Percentiles rank a stretch among this genome's conserved stretches.
These are phyloP conservation scores for Miniopterus natalensis DNA, from an alignment of 2,113 vertebrate genomes.

Conservation along the genomic window DNA sequence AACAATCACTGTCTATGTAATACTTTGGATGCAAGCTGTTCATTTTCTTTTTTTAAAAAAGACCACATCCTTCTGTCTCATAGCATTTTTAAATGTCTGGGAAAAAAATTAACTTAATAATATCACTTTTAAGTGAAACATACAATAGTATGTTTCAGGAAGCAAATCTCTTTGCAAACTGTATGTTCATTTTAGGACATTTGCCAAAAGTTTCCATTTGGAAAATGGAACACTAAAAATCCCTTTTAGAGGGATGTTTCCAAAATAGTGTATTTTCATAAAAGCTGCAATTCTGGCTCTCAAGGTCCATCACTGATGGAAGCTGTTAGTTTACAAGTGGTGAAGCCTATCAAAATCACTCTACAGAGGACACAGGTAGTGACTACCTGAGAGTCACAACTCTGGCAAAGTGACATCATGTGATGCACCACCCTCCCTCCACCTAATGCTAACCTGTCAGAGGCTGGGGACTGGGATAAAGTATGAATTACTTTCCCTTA, in stretches of 20 bases:
- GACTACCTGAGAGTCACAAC: not conserved
- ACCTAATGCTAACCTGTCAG: not conserved
- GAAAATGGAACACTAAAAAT: slow-evolving; percentile 4
- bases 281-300: not conserved
- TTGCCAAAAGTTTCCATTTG: not conserved
- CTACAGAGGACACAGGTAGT: not conserved
- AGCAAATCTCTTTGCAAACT: not conserved
- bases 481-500: not conserved
- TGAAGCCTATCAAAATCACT: not conserved
- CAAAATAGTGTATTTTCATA: not conserved
- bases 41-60: not conserved
- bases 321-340: not conserved
- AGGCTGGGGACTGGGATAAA: not conserved
- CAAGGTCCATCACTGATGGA: not conserved
- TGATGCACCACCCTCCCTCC: not conserved
- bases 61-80: not conserved
- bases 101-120: not conserved
- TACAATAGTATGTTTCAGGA: not conserved
- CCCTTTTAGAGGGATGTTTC: not conserved
- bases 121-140: not conserved
- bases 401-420: not conserved
- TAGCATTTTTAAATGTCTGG: not conserved
- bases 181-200: not conserved
- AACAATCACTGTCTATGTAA: not conserved
- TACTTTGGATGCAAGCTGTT: not conserved